Base-by-base conservation (phyloP, 64 coral and sea anemone genomes). In the Montipora capricornis region DNA sequence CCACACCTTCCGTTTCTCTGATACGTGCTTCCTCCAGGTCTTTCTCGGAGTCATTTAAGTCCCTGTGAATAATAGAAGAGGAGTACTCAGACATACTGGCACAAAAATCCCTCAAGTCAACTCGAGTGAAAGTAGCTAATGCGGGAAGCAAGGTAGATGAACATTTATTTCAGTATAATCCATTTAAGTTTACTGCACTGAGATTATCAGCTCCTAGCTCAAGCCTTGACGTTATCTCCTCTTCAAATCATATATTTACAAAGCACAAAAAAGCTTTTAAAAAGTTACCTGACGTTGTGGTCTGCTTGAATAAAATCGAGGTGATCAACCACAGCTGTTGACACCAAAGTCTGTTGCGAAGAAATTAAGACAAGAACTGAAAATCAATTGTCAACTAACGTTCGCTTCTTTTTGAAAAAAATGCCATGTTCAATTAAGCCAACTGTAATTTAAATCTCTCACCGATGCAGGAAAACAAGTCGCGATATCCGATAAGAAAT, bases 311-410 rank as follows among this genome's bases (percentile, higher is more conserved):
- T 74, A 60, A 98, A 98, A 84, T 98, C 96, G 85, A 98, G 69
- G 57, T 98, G 96, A 82, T 98, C 96, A 13, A 95, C 74, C 57
- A 90, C 94, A 6, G 88, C 93, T n/a, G 93, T 91, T 8, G 96
- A 98, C 14, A 98, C 79, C 49, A 98, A 77, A 2, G 89, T 92
- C 94, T 91, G 76, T 52, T 19, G 50, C 58, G 20, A 52, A 52
- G 68, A 73, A 68, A 26, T 8, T 4, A 3, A 51, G 8, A 53
- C 76, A 29, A 47, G 10, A 76, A 6, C n/a, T 8, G 68, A 48
- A 49, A n/a, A 22, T 52, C 50, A 82, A 24, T 13, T 7, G 17
- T 17, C 26, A 4, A 77, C 37, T 37, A 4, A 77, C 11, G 22
- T 90, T 59, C 5, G 52, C 52, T 55, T 1, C 37, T 37, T 37